Base-by-base conservation (phyloP, 1,140 invertebrate species). In the Oscheius sp. region DNA sequence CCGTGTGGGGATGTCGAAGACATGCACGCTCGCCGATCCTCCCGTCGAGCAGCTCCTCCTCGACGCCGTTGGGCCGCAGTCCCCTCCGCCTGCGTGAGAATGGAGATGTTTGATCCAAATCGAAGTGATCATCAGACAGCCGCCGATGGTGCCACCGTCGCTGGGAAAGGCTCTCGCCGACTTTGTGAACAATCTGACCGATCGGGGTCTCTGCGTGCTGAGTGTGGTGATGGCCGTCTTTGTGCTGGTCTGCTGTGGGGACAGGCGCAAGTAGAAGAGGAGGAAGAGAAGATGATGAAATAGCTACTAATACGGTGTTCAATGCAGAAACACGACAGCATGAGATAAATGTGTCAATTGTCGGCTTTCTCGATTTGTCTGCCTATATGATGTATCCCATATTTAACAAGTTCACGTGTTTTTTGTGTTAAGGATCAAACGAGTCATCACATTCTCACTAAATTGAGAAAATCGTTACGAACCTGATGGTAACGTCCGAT, bases 401-500 rank as follows among this genome's bases (percentile, higher is more conserved):
- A n/a, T n/a, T n/a, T n/a, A n/a, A n/a, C n/a, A n/a, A n/a, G n/a
- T n/a, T n/a, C n/a, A n/a, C n/a, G n/a, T n/a, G n/a, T n/a, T n/a
- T n/a, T n/a, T n/a, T n/a, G n/a, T n/a, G n/a, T n/a, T n/a, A n/a
- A n/a, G n/a, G n/a, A n/a, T n/a, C n/a, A n/a, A n/a, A n/a, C n/a
- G n/a, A n/a, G n/a, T n/a, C n/a, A n/a, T n/a, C n/a, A n/a, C n/a
- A n/a, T n/a, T n/a, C n/a, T n/a, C n/a, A n/a, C n/a, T n/a, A n/a
- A n/a, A n/a, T n/a, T n/a, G n/a, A n/a, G n/a, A 42, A 42, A 55
- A 55, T 23, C 7, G 28, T 7, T 4, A 23, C 28, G 15, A 20
- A 88, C 87, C 87, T 99, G 96, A 85, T 99, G 96, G 86, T 99
- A 99, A 78, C 95, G 89, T 1, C 94, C 95, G 80, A 99, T 95